phyloP scores from a whole-genome alignment of 2,888 invertebrate species.

The Limnephilus rhombicus region DNA sequence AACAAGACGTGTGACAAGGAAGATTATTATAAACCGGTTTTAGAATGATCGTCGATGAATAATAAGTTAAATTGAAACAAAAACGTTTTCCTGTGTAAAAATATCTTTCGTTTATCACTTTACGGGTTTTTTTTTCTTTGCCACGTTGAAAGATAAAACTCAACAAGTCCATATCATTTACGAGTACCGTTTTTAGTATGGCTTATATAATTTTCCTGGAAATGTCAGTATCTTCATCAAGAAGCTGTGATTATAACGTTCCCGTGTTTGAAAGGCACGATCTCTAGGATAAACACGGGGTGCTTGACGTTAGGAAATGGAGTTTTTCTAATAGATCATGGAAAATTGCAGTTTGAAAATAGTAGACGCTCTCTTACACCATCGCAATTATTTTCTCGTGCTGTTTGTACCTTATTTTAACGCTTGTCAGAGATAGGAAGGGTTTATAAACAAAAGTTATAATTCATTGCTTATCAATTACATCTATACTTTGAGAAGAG shows the following conservation, averaged over 20 bases:
- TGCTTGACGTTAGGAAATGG: constrained; percentile 15
- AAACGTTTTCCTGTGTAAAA: too few relatives aligned
- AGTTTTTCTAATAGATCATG: constrained; percentile 4
- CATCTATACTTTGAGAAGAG: too few relatives aligned
- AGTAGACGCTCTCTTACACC: not conserved
- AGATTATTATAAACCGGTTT: too few relatives aligned
- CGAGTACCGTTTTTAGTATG: not conserved
- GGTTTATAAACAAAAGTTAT: not conserved
- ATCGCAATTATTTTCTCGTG: not conserved
- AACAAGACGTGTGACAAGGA: too few relatives aligned
- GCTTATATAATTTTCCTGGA: not conserved
- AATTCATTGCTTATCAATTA: not conserved
- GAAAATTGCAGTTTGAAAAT: constrained; percentile 21
- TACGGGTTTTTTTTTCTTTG: too few relatives aligned
- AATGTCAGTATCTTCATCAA: constrained; percentile 38
- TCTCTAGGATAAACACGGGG: constrained; percentile 33
- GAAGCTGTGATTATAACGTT: constrained; percentile 48
- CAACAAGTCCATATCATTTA: too few relatives aligned
- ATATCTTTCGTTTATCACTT: too few relatives aligned
- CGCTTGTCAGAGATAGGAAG: not conserved
- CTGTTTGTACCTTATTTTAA: not conserved
- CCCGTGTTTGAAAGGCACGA: constrained; percentile 42
- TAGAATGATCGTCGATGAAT: too few relatives aligned
- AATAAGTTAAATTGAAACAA: too few relatives aligned
- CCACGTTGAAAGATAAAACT: too few relatives aligned